These are phyloP conservation scores for Hydroisotoma schaefferi DNA, from an alignment of 2,888 invertebrate genomes.

Conservation along the genomic window DNA sequence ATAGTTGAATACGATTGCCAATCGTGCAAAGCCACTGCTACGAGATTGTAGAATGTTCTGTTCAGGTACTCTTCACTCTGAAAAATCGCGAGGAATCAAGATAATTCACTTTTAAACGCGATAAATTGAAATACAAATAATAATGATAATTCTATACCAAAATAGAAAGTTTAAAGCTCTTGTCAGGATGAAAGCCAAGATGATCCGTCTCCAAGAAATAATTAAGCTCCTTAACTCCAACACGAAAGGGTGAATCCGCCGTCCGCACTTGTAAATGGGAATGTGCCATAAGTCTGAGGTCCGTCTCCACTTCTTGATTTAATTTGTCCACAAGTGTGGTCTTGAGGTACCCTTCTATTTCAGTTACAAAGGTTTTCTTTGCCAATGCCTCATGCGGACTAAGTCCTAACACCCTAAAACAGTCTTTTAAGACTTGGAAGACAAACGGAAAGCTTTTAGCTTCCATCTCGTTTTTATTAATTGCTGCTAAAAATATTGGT, in stretches of 20 bases:
- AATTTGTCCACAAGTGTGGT: constrained; percentile 60
- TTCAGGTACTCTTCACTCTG: constrained; percentile 86
- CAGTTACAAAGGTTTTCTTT: constrained; percentile 24
- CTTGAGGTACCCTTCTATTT: constrained; percentile 38
- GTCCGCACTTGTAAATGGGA: constrained; percentile 70
- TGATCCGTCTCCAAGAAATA: constrained; percentile 61
- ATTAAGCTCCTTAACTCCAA: constrained; percentile 63
- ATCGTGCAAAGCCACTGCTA: constrained; percentile 93
- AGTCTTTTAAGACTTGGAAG: constrained; percentile 42
- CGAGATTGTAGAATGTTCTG: constrained; percentile 92
- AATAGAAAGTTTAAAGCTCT: background rate
- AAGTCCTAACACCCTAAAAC: constrained; percentile 25
- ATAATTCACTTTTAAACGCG: too few species aligned
- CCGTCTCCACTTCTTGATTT: constrained; percentile 85
- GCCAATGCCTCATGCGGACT: constrained; percentile 31
- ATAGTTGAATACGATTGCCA: constrained; percentile 98
- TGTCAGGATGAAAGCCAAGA: constrained; percentile 55
- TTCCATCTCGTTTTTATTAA: constrained; percentile 65
- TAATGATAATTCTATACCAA: too few species aligned
- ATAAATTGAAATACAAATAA: background rate
- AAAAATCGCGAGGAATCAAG: too few species aligned
- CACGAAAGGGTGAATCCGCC: constrained; percentile 64
- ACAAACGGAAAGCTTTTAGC: constrained; percentile 32
- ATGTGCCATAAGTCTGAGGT: constrained; percentile 86
- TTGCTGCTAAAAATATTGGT: constrained; percentile 70